Evolutionary conservation across 2,888 invertebrate genomes (phyloP), one percentile per base, ranked within the genome.

Genomic region (Coelopa pilipes): DNA sequence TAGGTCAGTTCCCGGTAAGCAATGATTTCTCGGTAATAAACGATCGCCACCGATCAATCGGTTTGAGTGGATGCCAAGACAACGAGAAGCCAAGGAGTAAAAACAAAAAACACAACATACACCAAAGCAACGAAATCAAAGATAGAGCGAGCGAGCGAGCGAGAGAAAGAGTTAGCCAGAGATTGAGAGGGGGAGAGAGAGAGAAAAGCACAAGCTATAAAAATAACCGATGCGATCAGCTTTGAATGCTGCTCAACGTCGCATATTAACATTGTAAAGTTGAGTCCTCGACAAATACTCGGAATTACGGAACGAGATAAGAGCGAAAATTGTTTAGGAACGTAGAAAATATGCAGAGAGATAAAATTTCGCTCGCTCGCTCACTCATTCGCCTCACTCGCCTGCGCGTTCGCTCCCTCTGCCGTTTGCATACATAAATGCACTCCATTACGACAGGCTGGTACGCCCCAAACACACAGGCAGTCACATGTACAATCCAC

Each of bases 271-370:
- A 72, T 65, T 69, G 72, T 70, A 69, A 72, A 66, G 69, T 72
- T 65, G 67, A 73, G 60, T 72, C 69, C 47, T 65, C 70, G 70
- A 78, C 66, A 72, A 80, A 80, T 80, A 79, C 79, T 76, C 77
- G 77, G 80, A 80, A 80, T 77, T 79, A 76, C 79, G 79, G 74
- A 74, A 77, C 78, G 75, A 57, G 80, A 80, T 80, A 80, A 80
- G 77, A 74, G 65, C 59, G 46, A 57, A 49, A 72, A 66, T 55
- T 53, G 72, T 65, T 72, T 72, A 47, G 53, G 72, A 55, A 72
- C 63, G 45, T 65, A 7, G 55, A 60, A 63, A 65, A 71, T 55
- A 65, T 46, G 63, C 71, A 71, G 55, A 63, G n/a, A 24, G 63
- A 71, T 71, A 63, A 71, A 65, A 71, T 53, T 55, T 71, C 46